Evolutionary conservation across 35 echinoderm and acorn worm genomes (phyloP).

Genomic region (Eucidaris tribuloides): DNA sequence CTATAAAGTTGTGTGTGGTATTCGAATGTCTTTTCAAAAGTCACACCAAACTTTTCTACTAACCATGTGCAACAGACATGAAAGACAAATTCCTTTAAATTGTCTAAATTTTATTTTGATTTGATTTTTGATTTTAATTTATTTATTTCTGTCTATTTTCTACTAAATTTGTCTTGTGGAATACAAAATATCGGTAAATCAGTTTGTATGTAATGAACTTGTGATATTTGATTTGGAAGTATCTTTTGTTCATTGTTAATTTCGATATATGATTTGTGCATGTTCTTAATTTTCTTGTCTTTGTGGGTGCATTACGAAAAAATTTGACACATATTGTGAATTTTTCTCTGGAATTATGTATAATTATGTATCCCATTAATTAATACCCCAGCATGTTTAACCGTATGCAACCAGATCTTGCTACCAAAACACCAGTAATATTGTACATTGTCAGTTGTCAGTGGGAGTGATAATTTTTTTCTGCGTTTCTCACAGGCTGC

Average conservation of each 20-base stretch:
- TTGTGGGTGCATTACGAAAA: too few species aligned
- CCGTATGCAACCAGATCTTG: neutral
- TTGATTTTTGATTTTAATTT: too few species aligned
- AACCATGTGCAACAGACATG: neutral
- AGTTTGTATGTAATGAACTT: too few species aligned
- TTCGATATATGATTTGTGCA: too few species aligned
- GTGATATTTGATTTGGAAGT: too few species aligned
- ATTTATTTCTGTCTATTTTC: too few species aligned
- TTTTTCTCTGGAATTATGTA: neutral
- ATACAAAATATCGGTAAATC: too few species aligned
- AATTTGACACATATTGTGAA: neutral
- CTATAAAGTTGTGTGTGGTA: neutral
- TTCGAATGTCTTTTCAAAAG: neutral
- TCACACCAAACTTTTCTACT: neutral
- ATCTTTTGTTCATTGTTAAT: too few species aligned
- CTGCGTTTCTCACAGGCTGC: conserved; percentile 9
- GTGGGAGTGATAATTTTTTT: neutral
- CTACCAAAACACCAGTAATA: neutral
- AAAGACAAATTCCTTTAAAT: too few species aligned
- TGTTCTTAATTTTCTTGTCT: too few species aligned
- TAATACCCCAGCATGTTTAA: neutral
- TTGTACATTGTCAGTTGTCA: neutral
- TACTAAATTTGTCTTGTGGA: too few species aligned
- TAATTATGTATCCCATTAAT: neutral
- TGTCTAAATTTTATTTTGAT: too few species aligned